These are phyloP conservation scores for Eurypyga helias DNA, from an alignment of 2,113 vertebrate species.

Conservation along the genomic window DNA sequence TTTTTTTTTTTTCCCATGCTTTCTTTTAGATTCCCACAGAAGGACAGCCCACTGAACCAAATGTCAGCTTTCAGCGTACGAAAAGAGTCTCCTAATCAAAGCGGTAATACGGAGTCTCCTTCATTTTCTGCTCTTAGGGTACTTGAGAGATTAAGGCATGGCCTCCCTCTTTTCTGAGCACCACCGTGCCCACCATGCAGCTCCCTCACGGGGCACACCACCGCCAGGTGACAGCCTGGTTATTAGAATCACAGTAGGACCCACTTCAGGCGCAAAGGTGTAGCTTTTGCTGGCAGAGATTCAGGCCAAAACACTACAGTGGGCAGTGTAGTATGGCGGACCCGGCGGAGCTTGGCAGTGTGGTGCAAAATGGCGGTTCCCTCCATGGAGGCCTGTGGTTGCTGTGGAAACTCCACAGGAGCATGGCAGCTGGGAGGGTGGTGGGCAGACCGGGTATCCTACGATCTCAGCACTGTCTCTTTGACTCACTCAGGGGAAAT, in stretches of 20 bases:
- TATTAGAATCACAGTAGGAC: background rate
- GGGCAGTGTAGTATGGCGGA: rapidly evolving
- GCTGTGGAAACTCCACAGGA: rapidly evolving
- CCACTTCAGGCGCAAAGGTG: rapidly evolving
- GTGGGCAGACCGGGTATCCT: background rate
- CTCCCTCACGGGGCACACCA: rapidly evolving
- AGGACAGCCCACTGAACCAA: background rate
- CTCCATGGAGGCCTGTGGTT: background rate
- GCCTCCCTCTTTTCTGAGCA: background rate
- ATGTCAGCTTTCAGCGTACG: constrained; percentile 69
- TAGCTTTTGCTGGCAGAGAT: background rate
- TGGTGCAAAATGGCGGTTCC: background rate
- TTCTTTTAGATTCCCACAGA: constrained; percentile 41
- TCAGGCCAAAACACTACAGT: rapidly evolving
- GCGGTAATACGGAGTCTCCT: constrained; percentile 47
- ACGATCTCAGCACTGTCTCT: rapidly evolving
- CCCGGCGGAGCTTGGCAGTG: rapidly evolving
- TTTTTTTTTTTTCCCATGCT: background rate
- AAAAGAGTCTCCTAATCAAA: constrained; percentile 41
- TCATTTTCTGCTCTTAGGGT: background rate
- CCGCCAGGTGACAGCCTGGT: rapidly evolving
- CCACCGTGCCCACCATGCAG: rapidly evolving
- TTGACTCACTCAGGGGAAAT: rapidly evolving
- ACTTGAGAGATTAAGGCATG: rapidly evolving
- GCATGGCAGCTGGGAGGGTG: rapidly evolving